Evolutionary conservation across 2,113 vertebrate species (phyloP).

Genomic region (Trochalopteron elliotii): DNA sequence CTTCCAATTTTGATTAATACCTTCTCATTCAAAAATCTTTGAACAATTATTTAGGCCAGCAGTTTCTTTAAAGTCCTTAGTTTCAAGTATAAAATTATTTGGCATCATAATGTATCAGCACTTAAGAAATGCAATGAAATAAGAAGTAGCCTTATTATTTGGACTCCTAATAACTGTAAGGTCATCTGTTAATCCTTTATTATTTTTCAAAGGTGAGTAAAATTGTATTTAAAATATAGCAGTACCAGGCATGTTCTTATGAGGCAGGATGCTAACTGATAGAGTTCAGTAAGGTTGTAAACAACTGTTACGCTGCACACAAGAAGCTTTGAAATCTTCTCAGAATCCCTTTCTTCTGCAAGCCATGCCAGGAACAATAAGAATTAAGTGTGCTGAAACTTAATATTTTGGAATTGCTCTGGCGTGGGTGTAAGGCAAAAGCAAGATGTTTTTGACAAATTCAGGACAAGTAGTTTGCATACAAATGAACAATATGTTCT

Average conservation of each 20-base stretch:
- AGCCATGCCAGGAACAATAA: constrained; percentile 2
- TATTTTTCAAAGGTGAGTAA: background rate
- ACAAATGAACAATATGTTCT: constrained; percentile 41
- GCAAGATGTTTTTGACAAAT: background rate
- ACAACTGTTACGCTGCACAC: background rate
- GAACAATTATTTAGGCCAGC: background rate
- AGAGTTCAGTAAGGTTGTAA: background rate
- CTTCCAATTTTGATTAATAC: background rate
- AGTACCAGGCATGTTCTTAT: background rate
- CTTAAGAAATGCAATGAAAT: background rate
- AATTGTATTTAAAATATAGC: background rate
- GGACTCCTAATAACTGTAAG: background rate
- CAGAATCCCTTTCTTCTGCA: background rate
- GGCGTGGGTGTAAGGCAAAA: background rate
- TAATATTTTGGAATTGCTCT: background rate
- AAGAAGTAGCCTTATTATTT: background rate
- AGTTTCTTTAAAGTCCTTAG: background rate
- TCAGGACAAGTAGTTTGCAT: constrained; percentile 13
- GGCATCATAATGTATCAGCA: background rate
- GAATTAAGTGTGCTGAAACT: background rate
- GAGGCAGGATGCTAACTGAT: background rate
- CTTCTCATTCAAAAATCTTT: background rate
- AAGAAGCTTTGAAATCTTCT: background rate
- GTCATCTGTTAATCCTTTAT: background rate
- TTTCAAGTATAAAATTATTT: background rate